Conservation (phyloP, 2,888 invertebrate species). For the Zootermopsis nevadensis region DNA sequence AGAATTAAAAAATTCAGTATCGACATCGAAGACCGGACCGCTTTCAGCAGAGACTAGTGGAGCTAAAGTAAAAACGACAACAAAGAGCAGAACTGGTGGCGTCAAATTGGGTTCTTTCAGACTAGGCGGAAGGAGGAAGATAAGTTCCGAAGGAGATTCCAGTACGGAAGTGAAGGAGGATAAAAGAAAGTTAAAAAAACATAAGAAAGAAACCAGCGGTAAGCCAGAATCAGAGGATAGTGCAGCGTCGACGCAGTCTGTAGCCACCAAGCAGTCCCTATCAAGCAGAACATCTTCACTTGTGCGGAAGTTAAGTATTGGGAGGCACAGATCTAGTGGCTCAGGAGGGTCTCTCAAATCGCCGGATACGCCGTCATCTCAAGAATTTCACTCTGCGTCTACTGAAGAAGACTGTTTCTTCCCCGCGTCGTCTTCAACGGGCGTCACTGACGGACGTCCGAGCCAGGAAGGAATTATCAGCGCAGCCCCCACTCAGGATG, state of each 20-base stretch:
- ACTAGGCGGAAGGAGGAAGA: background rate
- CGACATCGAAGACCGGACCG: background rate
- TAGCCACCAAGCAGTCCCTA: constrained; percentile 34
- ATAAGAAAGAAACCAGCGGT: constrained; percentile 4
- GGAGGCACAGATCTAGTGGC: constrained; percentile 31
- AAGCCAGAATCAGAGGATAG: background rate
- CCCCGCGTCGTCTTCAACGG: background rate
- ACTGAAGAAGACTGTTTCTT: constrained; percentile 18
- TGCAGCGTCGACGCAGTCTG: background rate
- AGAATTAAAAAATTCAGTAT: background rate
- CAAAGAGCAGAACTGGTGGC: background rate
- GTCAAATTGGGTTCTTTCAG: constrained; percentile 24
- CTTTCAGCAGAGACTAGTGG: background rate
- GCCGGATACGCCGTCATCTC: background rate
- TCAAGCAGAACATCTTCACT: constrained; percentile 51
- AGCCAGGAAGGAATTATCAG: background rate
- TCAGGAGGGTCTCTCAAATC: background rate
- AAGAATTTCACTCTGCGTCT: constrained; percentile 4
- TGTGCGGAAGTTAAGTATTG: constrained; percentile 53
- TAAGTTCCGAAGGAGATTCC: background rate
- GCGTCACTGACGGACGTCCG: constrained; percentile 40
- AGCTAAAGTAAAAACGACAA: background rate
- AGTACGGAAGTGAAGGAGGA: background rate
- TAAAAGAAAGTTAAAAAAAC: constrained; percentile 6
- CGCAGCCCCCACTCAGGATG: background rate